These are phyloP conservation scores for Dasyornis broadbenti DNA, from an alignment of 2,113 vertebrate genomes.

Conservation along the genomic window DNA sequence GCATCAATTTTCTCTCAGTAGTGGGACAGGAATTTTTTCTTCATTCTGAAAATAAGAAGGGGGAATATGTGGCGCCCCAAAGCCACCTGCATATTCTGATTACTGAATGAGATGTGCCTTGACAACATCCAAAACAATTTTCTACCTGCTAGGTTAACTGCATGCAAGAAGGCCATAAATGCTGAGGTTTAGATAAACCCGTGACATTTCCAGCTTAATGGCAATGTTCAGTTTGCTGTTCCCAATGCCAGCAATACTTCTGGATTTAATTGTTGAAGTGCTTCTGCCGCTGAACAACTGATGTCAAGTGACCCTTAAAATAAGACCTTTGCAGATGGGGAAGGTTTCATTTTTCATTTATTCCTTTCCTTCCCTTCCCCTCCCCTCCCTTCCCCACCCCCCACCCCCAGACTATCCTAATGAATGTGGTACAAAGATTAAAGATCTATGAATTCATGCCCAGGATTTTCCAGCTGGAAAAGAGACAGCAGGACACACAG, in stretches of 20 bases:
- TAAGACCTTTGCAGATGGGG: background rate
- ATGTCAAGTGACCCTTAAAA: background rate
- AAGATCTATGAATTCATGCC: background rate
- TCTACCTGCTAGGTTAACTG: background rate
- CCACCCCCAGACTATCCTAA: rapidly evolving
- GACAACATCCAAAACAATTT: background rate
- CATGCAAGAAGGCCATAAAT: background rate
- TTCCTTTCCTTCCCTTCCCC: too few species aligned
- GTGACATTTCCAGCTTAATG: background rate
- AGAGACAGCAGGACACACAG: background rate
- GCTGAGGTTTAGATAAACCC: background rate
- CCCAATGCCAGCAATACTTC: background rate
- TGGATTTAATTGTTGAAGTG: background rate
- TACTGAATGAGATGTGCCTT: background rate
- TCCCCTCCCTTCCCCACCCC: too few species aligned
- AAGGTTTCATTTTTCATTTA: background rate
- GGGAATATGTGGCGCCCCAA: background rate
- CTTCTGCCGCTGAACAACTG: background rate
- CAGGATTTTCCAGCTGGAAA: background rate
- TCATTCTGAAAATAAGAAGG: background rate
- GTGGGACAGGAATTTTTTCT: background rate
- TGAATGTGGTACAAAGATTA: background rate
- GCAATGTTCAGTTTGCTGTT: background rate
- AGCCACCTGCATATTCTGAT: background rate
- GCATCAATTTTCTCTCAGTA: background rate